Percentiles rank a stretch among this genome's conserved stretches.
Conservation (phyloP, 2,797 vertebrate species). For the Tolypeutes matacus region DNA sequence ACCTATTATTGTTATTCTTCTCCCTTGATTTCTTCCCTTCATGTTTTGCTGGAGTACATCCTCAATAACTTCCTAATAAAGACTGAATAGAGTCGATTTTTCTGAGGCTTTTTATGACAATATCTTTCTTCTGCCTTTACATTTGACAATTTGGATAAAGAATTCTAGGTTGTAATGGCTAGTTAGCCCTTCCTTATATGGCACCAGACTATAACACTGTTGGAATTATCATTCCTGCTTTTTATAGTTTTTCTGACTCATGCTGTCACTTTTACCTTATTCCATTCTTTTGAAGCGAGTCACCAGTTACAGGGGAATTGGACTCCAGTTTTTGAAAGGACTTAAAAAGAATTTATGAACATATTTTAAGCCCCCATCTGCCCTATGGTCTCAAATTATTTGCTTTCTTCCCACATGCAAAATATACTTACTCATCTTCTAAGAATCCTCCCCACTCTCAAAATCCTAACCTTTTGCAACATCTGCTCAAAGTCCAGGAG, state of each 20-base stretch:
- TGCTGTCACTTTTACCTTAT: neutral
- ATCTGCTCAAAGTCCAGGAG: neutral
- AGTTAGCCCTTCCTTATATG: neutral
- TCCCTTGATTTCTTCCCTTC: neutral
- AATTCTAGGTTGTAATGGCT: conserved; percentile 7
- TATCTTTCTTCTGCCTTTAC: neutral
- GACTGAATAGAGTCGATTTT: neutral
- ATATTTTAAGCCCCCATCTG: neutral
- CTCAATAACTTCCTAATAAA: conserved; percentile 31
- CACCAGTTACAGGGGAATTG: neutral
- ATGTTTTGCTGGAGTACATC: conserved; percentile 1
- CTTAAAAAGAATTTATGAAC: neutral
- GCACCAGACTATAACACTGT: neutral
- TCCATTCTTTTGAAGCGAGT: conserved; percentile 36
- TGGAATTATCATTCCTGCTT: neutral
- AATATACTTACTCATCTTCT: neutral
- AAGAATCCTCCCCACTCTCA: neutral
- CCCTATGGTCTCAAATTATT: neutral
- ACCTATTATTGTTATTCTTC: neutral
- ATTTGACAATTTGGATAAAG: neutral
- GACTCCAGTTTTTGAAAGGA: neutral
- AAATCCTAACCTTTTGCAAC: neutral
- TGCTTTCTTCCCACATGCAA: neutral
- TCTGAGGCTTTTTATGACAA: neutral
- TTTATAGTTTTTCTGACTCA: conserved; percentile 22